Base-by-base conservation (phyloP, 2,113 vertebrate species). In the Hippocampus abdominalis region DNA sequence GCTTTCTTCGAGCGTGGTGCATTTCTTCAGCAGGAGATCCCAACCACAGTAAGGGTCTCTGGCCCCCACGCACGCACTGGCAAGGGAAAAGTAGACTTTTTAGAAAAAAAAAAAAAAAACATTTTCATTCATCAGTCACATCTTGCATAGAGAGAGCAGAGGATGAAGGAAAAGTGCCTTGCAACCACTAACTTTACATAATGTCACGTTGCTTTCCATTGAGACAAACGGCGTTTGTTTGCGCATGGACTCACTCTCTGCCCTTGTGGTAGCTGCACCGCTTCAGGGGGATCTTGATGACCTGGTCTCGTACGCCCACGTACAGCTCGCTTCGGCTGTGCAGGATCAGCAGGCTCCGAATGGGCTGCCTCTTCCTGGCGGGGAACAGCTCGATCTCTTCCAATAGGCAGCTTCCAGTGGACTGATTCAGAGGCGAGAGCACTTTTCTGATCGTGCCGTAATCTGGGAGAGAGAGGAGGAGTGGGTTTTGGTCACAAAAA, bases 21-120 rank as follows among this genome's bases (percentile, higher is more conserved):
- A 99, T 66, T 94, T 97, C 92, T 95, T 97, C 86, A 95, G 89
- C 71, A 95, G 88, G 83, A 94, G 64, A 64, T 99, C 97, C 97
- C 97, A 99, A 69, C 97, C 97, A 60, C 97, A 99, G 61, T 99
- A 99, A 0, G 97, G 97, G 86, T 99, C 96, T 72, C 96, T 94
- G 67, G 96, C 96, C 66, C 94, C 95, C 25, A 95, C 91, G 73
- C 97, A 99, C 23, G 95, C 83, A 62, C 97, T 99, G 90, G 46
- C 73, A 29, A 25, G 42, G 21, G 18, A 49, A 70, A 64, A 42
- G 7, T 20, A 59, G 4, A 1, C 7, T 32, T 60, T 3, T 60
- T 18, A 16, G 12, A 18, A 20, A 12, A 11, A 18, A 1, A 27
- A 6, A 10, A 11, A 44, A 13, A 36, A 32, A 32, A 32, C 3